phyloP scores from a whole-genome alignment of 2,888 invertebrate species.

The Heliconius erato region DNA sequence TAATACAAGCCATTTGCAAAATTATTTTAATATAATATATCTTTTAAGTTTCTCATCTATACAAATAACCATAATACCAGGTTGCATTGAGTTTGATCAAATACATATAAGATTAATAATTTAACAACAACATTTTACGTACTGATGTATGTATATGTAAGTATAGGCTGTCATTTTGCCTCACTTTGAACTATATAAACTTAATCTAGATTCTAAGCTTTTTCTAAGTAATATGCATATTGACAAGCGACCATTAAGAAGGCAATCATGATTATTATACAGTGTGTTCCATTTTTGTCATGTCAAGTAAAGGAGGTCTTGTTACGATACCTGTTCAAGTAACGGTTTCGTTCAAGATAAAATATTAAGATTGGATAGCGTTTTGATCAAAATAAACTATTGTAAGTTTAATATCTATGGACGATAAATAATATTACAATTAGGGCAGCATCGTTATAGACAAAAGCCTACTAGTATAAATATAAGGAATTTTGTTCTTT shows the following conservation, averaged over 20 bases:
- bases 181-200: constrained; percentile 38
- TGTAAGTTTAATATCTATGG: not conserved
- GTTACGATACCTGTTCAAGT: constrained; percentile 30
- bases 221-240: constrained; percentile 41
- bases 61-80: not conserved
- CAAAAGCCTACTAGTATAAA: too few relatives aligned
- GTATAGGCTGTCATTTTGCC: constrained; percentile 42
- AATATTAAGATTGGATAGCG: constrained; percentile 23
- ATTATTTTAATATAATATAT: too few relatives aligned
- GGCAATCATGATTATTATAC: constrained; percentile 35
- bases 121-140: not conserved
- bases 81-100: not conserved
- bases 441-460: too few relatives aligned
- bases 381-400: constrained; percentile 3
- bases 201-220: constrained; percentile 28
- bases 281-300: constrained; percentile 33
- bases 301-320: constrained; percentile 30
- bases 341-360: constrained; percentile 28
- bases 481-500: too few relatives aligned
- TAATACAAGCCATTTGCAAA: too few relatives aligned
- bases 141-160: not conserved
- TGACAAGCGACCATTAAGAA: constrained; percentile 41
- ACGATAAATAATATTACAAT: not conserved
- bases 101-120: not conserved
- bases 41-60: too few relatives aligned